These are phyloP conservation scores for Drosophila oshimai DNA, from an alignment of 1,140 invertebrate species.

Conservation along the genomic window DNA sequence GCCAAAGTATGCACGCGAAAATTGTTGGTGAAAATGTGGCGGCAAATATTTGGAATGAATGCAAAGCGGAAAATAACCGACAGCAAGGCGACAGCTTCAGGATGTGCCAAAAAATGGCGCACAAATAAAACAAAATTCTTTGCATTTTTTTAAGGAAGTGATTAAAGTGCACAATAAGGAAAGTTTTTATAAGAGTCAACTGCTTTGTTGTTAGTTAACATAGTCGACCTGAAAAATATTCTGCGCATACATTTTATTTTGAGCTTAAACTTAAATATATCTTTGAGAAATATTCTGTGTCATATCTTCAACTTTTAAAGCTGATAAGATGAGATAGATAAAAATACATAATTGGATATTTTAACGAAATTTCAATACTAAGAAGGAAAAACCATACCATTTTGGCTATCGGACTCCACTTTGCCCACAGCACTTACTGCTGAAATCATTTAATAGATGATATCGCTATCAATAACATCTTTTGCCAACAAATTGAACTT, in stretches of 20 bases:
- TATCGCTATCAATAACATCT: conserved; percentile 15
- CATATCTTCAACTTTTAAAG: no score
- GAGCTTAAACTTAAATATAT: no score
- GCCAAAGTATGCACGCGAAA: conserved; percentile 67
- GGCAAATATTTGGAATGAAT: conserved; percentile 75
- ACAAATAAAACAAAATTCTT: conserved; percentile 38
- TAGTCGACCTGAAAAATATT: no score
- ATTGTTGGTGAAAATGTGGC: conserved; percentile 71
- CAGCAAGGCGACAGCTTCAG: conserved; percentile 47
- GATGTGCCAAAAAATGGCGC: conserved; percentile 46
- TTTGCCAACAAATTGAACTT: conserved; percentile 5
- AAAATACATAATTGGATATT: background rate
- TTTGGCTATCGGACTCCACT: background rate
- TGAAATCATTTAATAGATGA: conserved; percentile 16
- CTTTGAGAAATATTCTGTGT: no score
- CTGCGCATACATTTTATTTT: no score
- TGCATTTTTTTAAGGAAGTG: background rate
- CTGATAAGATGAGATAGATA: no score
- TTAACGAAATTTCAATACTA: background rate
- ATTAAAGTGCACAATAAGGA: background rate
- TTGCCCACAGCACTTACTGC: background rate
- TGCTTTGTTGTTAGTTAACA: no score
- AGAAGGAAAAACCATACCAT: background rate
- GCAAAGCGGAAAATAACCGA: conserved; percentile 71
- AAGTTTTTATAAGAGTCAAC: background rate